These are phyloP conservation scores for Pollachius pollachius DNA, from an alignment of 2,113 vertebrate genomes.

Conservation along the genomic window DNA sequence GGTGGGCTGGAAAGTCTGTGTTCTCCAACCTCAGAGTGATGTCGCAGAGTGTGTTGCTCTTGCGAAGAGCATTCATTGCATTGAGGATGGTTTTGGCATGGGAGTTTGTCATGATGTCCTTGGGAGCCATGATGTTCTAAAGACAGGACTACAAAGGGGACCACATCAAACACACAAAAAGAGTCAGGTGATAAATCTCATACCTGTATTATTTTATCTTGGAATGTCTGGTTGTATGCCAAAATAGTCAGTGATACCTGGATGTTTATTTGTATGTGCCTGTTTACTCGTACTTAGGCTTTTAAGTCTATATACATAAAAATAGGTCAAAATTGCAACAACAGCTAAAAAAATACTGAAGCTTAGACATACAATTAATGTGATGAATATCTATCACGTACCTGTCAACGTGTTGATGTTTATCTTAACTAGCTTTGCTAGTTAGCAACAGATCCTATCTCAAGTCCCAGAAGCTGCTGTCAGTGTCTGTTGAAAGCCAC, in stretches of 20 bases:
- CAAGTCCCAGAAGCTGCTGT: constrained; percentile 37
- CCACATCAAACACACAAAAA: background rate
- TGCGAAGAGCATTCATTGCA: constrained; percentile 95
- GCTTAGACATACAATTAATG: too few relatives aligned
- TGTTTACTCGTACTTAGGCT: too few relatives aligned
- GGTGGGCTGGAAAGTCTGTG: constrained; percentile 94
- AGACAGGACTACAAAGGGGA: constrained; percentile 27
- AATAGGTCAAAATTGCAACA: too few relatives aligned
- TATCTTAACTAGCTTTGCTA: constrained; percentile 48
- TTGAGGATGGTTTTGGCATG: constrained; percentile 99
- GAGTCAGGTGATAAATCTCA: background rate
- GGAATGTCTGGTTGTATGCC: too few relatives aligned
- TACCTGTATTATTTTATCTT: too few relatives aligned
- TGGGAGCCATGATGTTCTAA: constrained; percentile 87
- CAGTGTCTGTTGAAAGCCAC: constrained; percentile 20
- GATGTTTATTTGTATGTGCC: too few relatives aligned
- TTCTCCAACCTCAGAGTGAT: constrained; percentile 94
- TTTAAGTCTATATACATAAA: too few relatives aligned
- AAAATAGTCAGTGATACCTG: too few relatives aligned
- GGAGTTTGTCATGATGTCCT: constrained; percentile 98
- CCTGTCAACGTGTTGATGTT: constrained; percentile 55
- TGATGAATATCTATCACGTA: constrained; percentile 18
- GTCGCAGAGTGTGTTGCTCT: constrained; percentile 96
- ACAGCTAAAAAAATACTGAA: constrained; percentile 47
- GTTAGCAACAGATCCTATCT: constrained; percentile 46